These are phyloP conservation scores for Periparus ater DNA, from an alignment of 2,797 vertebrate genomes.

Conservation along the genomic window DNA sequence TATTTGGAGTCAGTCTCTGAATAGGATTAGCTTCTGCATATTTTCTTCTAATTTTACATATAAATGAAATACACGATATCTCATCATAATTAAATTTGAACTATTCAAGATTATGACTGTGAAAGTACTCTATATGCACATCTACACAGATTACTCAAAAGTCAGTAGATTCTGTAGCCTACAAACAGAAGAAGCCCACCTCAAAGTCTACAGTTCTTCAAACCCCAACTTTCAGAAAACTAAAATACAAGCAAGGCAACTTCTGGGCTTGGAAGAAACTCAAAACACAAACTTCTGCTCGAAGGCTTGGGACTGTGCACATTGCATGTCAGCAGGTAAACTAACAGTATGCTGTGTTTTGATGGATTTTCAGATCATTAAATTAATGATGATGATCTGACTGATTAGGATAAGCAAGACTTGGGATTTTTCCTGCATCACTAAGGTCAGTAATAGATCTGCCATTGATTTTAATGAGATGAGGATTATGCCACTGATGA, in stretches of 20 bases:
- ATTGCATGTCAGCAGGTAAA: background rate
- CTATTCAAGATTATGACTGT: slow-evolving; percentile 48
- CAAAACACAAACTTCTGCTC: background rate
- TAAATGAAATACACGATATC: slow-evolving; percentile 34
- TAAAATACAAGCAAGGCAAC: background rate
- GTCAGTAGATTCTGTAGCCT: background rate
- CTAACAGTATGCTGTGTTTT: background rate
- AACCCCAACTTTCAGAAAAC: background rate
- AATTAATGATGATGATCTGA: slow-evolving; percentile 23
- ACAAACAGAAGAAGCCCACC: background rate
- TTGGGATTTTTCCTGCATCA: slow-evolving; percentile 8
- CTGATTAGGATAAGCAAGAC: slow-evolving; percentile 20
- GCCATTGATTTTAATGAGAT: slow-evolving; percentile 7
- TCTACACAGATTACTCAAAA: slow-evolving; percentile 32
- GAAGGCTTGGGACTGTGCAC: background rate
- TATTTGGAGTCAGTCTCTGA: background rate
- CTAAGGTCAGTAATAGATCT: slow-evolving; percentile 9
- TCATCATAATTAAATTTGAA: slow-evolving; percentile 49
- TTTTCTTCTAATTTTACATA: slow-evolving; percentile 54
- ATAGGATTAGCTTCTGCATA: slow-evolving; percentile 23
- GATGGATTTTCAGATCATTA: slow-evolving; percentile 17
- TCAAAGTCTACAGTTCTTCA: background rate
- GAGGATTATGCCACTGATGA: background rate
- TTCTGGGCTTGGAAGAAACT: background rate
- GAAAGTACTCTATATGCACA: slow-evolving; percentile 5